These are phyloP conservation scores for Phorcus lineatus DNA, from an alignment of 2,888 invertebrate genomes.

Conservation along the genomic window DNA sequence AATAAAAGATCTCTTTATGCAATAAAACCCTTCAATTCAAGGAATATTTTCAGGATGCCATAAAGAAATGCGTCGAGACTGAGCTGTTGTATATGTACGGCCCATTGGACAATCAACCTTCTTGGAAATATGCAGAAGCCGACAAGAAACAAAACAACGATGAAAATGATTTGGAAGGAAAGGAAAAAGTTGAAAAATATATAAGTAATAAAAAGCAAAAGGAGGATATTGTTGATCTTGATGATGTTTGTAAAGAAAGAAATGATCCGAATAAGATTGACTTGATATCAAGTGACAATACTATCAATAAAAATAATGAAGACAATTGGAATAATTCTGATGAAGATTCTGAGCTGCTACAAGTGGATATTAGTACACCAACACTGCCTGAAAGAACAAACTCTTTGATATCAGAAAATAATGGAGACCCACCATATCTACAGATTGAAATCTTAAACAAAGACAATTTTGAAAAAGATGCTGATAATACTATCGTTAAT, in stretches of 20 bases:
- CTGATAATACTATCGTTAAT: no score
- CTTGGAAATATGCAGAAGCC: slow-evolving; percentile 39
- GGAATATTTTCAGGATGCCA: background rate
- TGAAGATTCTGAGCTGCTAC: background rate
- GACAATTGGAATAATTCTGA: background rate
- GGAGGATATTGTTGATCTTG: background rate
- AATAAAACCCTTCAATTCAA: no score
- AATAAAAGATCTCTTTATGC: no score
- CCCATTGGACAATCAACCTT: slow-evolving; percentile 43
- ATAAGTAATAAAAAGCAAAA: background rate
- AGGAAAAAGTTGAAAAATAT: slow-evolving; percentile 9
- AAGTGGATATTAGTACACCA: background rate
- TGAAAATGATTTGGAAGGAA: background rate
- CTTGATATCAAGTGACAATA: background rate
- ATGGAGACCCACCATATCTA: background rate
- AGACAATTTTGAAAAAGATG: no score
- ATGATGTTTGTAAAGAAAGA: background rate
- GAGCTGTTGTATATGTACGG: slow-evolving; percentile 51
- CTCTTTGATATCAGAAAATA: background rate
- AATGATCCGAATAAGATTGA: background rate
- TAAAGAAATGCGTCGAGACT: slow-evolving; percentile 32
- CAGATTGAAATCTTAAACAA: no score
- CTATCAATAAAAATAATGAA: background rate
- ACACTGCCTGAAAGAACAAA: background rate
- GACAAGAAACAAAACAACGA: background rate